phyloP scores from a whole-genome alignment of 2,113 vertebrate species.

The Pomatostomus ruficeps region DNA sequence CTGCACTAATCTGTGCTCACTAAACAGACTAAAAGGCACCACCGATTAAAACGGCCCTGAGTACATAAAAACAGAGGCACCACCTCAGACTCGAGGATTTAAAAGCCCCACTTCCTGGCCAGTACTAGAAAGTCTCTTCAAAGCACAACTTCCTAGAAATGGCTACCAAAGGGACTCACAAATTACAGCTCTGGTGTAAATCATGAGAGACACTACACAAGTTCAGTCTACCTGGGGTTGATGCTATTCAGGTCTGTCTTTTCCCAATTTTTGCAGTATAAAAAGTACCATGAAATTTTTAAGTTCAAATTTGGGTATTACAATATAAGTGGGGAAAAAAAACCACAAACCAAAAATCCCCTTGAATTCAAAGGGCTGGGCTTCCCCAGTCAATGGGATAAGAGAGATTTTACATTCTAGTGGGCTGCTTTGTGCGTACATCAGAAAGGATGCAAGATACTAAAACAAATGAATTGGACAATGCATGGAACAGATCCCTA shows the following conservation, averaged over 20 bases:
- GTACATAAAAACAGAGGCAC: background rate
- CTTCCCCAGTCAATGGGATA: background rate
- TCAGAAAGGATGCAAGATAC: background rate
- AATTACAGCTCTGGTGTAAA: background rate
- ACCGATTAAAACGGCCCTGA: background rate
- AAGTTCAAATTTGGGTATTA: background rate
- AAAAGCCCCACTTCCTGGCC: background rate
- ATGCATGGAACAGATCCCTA: slow-evolving; percentile 13
- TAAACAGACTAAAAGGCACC: background rate
- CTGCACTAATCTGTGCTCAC: background rate
- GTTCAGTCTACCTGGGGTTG: background rate
- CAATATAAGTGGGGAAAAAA: background rate
- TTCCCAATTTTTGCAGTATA: background rate
- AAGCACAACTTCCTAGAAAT: background rate
- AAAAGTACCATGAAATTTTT: accelerated
- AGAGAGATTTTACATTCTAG: background rate
- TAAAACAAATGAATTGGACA: background rate
- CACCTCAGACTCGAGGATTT: background rate
- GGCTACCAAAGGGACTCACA: background rate
- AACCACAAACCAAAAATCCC: accelerated
- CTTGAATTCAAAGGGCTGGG: background rate
- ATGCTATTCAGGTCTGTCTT: background rate
- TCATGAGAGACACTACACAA: background rate
- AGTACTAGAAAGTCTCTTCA: background rate
- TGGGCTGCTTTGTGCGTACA: background rate